Evolutionary conservation across 2,888 invertebrate genomes (phyloP), one percentile per base, ranked within the genome.

Genomic region (Adineta ricciae): DNA sequence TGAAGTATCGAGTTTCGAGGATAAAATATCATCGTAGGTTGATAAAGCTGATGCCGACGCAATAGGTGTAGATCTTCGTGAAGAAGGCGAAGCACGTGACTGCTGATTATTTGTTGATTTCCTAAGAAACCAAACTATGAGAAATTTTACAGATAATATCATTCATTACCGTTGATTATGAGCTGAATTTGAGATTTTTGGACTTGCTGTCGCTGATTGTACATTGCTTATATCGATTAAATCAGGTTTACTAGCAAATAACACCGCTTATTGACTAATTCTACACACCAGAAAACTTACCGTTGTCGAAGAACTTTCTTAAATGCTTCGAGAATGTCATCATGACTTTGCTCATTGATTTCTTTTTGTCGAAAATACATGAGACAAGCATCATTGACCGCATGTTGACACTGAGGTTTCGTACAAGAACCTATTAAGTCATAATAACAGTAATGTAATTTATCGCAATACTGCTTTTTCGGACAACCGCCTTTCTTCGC

Each of bases 371-470:
- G 78, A 41, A 78, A 78, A 78, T 78, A 78, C 1, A 24, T 8
- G 4, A 41, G 21, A 41, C 78, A 78, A 24, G 8, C 78, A 41
- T 38, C 38, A 78, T 41, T 78, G 1, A 78, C n/a, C 3, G 5
- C n/a, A 41, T 78, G 78, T 41, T 21, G n/a, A n/a, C 78, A 78
- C 8, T 78, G n/a, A 11, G 41, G 2, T 41, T 78, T 78, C 41
- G 78, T 78, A 41, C 78, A 78, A 7, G 24, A 21, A 78, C 41
- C 41, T 11, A 24, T 78, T 78, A 78, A 78, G 1, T 21, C 24
- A 78, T n/a, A 78, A 38, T 41, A 78, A 41, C 78, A 78, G n/a
- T 78, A 78, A 78, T 78, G 78, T 50, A 50, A 50, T 50, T 50
- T 50, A 50, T 50, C 50, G 19, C 50, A 50, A 9, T 19, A 50